Evolutionary conservation across 2,113 vertebrate species (phyloP).

Genomic region (Laticauda laticaudata): DNA sequence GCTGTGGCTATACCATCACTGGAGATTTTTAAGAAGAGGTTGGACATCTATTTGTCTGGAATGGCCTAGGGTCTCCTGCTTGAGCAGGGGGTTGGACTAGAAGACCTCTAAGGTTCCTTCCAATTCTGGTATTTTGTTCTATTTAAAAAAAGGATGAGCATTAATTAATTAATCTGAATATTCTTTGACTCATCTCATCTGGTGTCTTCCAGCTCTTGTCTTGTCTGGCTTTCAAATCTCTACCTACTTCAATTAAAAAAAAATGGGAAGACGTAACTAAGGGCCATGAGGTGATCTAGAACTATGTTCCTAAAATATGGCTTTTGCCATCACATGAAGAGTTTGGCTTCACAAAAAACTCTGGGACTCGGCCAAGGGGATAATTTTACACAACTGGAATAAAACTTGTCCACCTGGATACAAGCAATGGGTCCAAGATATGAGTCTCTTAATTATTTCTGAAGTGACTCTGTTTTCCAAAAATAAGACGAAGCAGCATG

Average conservation of each 20-base stretch:
- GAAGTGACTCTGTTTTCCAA: background rate
- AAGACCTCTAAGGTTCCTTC: background rate
- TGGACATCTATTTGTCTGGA: background rate
- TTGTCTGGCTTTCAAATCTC: background rate
- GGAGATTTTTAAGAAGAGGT: background rate
- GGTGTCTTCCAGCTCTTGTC: background rate
- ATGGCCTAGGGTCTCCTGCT: background rate
- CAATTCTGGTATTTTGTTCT: background rate
- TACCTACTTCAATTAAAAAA: background rate
- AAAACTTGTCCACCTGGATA: background rate
- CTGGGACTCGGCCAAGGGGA: background rate
- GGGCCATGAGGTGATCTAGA: background rate
- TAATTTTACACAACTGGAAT: background rate
- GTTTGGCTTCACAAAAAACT: background rate
- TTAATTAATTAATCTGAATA: background rate
- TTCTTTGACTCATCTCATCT: background rate
- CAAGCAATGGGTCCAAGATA: background rate
- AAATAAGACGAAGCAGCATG: background rate
- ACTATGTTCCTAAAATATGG: background rate
- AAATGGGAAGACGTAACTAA: background rate
- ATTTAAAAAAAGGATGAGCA: background rate
- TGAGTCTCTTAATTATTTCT: background rate
- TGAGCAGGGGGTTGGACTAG: background rate
- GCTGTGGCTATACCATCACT: accelerated
- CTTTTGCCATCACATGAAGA: background rate